phyloP scores from a whole-genome alignment of 1,140 invertebrate species.

The Orchesella cincta region DNA sequence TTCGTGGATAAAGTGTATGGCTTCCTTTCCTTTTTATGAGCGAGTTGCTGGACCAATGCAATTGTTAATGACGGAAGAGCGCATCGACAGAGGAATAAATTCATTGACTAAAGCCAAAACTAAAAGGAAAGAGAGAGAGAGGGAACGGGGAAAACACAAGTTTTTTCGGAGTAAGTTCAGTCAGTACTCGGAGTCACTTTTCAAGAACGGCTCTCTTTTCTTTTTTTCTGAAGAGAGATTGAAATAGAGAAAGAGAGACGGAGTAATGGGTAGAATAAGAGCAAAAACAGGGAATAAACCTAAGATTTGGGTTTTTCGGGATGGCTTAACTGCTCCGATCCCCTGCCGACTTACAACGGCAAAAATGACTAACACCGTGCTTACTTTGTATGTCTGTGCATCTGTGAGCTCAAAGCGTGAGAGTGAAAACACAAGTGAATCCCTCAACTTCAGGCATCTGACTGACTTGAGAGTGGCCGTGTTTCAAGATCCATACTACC shows the following conservation, averaged over 20 bases:
- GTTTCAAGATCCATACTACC: slow-evolving; percentile 3
- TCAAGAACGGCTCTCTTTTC: slow-evolving; percentile 11
- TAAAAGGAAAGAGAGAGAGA: background rate
- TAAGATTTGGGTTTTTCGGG: slow-evolving; percentile 25
- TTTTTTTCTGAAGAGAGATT: background rate
- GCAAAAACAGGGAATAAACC: slow-evolving; percentile 16
- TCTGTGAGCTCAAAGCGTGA: slow-evolving; percentile 5
- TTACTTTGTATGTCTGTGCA: background rate
- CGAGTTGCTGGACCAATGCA: no score
- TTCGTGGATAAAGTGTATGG: no score
- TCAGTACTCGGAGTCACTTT: background rate
- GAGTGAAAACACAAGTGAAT: slow-evolving; percentile 27
- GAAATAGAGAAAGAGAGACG: background rate
- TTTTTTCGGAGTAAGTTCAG: slow-evolving; percentile 3
- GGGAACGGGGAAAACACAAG: background rate
- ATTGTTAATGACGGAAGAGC: background rate
- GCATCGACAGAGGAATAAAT: background rate
- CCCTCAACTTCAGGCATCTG: slow-evolving; percentile 25
- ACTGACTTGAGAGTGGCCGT: slow-evolving; percentile 20
- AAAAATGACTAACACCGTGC: slow-evolving; percentile 7
- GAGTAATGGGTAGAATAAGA: background rate
- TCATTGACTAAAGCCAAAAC: background rate
- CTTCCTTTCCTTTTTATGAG: no score
- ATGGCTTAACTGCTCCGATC: slow-evolving; percentile 28
- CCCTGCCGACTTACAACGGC: slow-evolving; percentile 27